Evolutionary conservation across 2,888 invertebrate genomes (phyloP), one percentile per base, ranked within the genome.

Genomic region (Eilema caniola): DNA sequence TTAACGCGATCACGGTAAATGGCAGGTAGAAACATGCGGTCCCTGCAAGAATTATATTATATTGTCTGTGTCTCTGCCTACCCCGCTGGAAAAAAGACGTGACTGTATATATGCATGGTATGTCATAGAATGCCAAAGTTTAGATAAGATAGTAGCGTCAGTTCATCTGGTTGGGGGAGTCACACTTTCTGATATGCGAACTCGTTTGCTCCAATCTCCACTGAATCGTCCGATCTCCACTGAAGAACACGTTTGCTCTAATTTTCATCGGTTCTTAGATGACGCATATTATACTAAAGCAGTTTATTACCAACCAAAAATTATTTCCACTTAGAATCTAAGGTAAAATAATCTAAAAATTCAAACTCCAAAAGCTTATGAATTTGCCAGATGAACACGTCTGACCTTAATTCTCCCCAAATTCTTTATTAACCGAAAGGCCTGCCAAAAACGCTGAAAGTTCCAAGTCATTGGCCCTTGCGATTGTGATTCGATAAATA

Each of bases 401-500:
- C 16, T 33, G 24, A 66, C 56, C 56, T 66, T 37, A 37, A 14
- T 57, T 57, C 24, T 57, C 66, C 57, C 57, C 57, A 59, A 64
- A 69, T 64, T 69, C 41, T 69, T 69, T 60, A 47, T 53, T 53
- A 68, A 67, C 57, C 33, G 33, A 56, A 57, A 62, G 24, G 41
- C 59, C 7, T 41, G 31, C 62, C 57, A 59, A 66, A 59, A 47
- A 37, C 41, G 25, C 24, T 56, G 37, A 67, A 71, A 71, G 41
- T 67, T 56, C 67, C 60, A 67, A 67, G 63, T 67, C 64, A 71
- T 71, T 28, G 60, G 56, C 31, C 53, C 64, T 33, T 60, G 12
- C 65, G 65, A 71, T 71, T 65, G 67, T 71, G 67, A 71, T 71
- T 68, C 68, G 71, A 71, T 71, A 65, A 57, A 71, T 65, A 68